These are phyloP conservation scores for Pantherophis alleghaniensis DNA, from an alignment of 2,797 vertebrate species.

Conservation along the genomic window DNA sequence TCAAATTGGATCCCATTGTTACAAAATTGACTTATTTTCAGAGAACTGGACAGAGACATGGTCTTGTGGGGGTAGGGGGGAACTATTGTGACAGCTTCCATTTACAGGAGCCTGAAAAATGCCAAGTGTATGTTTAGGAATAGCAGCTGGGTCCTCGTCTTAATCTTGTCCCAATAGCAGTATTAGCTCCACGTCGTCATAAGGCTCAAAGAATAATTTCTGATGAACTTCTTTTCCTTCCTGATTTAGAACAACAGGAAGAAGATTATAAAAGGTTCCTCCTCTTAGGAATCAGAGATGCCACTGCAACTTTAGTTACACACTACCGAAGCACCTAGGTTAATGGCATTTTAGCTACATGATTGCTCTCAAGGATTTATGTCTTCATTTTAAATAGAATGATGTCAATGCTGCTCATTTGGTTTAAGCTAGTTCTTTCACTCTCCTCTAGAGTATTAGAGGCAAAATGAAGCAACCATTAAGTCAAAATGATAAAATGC, in stretches of 20 bases:
- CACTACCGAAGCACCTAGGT: background rate
- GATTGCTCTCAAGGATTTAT: background rate
- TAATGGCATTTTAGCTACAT: background rate
- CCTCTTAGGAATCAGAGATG: background rate
- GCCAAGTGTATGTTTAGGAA: slow-evolving; percentile 37
- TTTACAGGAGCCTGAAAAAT: slow-evolving; percentile 50
- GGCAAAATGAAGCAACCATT: background rate
- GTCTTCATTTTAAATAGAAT: background rate
- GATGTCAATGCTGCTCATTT: background rate
- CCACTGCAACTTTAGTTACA: background rate
- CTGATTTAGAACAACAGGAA: background rate
- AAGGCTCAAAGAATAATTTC: slow-evolving; percentile 10
- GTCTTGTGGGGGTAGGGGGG: slow-evolving; percentile 48
- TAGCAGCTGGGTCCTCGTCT: background rate
- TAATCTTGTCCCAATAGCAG: slow-evolving; percentile 18
- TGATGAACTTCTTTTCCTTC: background rate
- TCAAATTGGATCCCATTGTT: slow-evolving; percentile 59
- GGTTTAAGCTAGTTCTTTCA: background rate
- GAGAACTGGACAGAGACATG: slow-evolving; percentile 62
- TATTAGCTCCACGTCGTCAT: background rate
- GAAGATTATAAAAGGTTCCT: slow-evolving; percentile 17
- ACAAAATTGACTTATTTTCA: slow-evolving; percentile 59
- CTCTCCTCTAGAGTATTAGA: background rate
- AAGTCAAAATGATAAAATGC: background rate
- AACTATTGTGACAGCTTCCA: slow-evolving; percentile 61